Base-by-base conservation (phyloP, 1,140 invertebrate genomes). In the Psilanteris sp. region DNA sequence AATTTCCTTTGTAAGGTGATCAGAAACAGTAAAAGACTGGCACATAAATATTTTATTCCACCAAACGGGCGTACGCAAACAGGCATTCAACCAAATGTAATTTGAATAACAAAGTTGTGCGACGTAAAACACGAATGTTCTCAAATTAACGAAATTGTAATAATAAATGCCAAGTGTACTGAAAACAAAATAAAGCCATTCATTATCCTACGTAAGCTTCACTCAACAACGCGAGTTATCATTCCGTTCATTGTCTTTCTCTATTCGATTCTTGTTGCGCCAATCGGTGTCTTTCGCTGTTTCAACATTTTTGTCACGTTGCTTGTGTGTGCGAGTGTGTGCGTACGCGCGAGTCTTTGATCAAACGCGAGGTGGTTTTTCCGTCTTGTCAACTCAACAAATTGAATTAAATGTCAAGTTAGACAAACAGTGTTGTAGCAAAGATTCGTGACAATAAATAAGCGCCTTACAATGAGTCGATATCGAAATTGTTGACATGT, bases 361-460 rank as follows among this genome's bases (percentile, higher is more conserved):
- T 62, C 68, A 64, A 72, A 64, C 29, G 14, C 68, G 16, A 57
- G 26, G 32, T 14, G 39, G 37, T 57, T 57, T 73, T 59, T 59
- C 27, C 59, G 41, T 44, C 36, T 50, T 66, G 52, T 66, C 70
- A 73, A 66, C 29, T 59, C 29, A 26, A 37, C 34, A 34, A 72
- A 66, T 54, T 74, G 62, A 79, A 79, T 79, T 79, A 74, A 78
- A 80, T 67, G 72, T 72, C 73, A 54, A 70, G 64, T 55, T 39
- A 15, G 70, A 79, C 77, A 77, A 78, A 81, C 78, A 64, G 50
- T 26, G 16, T 34, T 14, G 55, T 54, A 29, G 52, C 14, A 16
- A 80, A 78, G 68, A 78, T 73, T 66, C 31, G 34, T 8, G 27
- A 39, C 54, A 72, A 82, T 82, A 81, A 83, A 81, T 82, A 82